Evolutionary conservation across 2,113 vertebrate species (phyloP).

Genomic region (Sardina pilchardus): DNA sequence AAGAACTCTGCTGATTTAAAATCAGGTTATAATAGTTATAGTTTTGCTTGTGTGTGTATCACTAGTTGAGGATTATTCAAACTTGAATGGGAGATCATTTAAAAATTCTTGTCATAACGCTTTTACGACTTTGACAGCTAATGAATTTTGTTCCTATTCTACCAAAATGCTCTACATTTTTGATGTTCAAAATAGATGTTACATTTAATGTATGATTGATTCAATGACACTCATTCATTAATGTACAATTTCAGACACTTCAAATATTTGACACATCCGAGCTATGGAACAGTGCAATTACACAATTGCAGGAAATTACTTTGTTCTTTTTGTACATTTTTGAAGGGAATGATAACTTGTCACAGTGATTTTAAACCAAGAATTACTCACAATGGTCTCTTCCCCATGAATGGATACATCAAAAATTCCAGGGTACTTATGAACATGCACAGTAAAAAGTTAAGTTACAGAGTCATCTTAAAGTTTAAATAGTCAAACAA

Average conservation of each 20-base stretch:
- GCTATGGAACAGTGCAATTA: slow-evolving; percentile 38
- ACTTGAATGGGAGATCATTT: not conserved
- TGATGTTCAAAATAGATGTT: slow-evolving; percentile 58
- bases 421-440: slow-evolving; percentile 30
- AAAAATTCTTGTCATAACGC: slow-evolving; percentile 6
- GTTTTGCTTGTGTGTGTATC: not conserved
- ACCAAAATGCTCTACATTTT: slow-evolving; percentile 14
- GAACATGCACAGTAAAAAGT: slow-evolving; percentile 51
- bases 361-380: not conserved
- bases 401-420: not conserved
- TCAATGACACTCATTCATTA: slow-evolving; percentile 48
- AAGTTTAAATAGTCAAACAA: slow-evolving; percentile 67
- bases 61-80: not conserved
- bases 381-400: not conserved
- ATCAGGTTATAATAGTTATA: not conserved
- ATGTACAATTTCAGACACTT: slow-evolving; percentile 56
- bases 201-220: slow-evolving; percentile 57
- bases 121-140: not conserved
- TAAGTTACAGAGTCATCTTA: slow-evolving; percentile 48
- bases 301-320: slow-evolving; percentile 24
- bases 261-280: slow-evolving; percentile 42
- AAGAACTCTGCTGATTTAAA: not conserved
- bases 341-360: not conserved
- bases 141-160: not conserved
- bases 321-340: slow-evolving; percentile 27